These are phyloP conservation scores for Dicyrtomina minuta DNA, from an alignment of 2,888 invertebrate species.

Conservation along the genomic window DNA sequence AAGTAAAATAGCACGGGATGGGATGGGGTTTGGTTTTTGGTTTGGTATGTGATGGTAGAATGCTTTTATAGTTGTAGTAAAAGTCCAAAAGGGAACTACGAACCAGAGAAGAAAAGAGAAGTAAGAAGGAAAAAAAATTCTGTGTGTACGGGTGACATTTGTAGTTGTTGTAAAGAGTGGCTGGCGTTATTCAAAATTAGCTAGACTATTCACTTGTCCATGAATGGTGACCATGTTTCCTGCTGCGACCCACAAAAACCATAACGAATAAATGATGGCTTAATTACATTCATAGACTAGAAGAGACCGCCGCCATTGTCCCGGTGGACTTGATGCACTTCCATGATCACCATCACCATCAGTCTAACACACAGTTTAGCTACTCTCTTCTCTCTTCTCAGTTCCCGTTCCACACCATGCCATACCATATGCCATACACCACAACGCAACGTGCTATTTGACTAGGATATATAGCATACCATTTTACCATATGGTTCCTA, in stretches of 20 bases:
- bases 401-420: not conserved
- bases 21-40: too few relatives aligned
- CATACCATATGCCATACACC: too few relatives aligned
- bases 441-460: too few relatives aligned
- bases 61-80: not conserved
- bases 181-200: conserved; percentile 53
- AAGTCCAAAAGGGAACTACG: conserved; percentile 9
- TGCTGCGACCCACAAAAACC: conserved; percentile 52
- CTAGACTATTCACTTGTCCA: conserved; percentile 44
- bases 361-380: conserved; percentile 7
- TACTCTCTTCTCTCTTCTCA: too few relatives aligned
- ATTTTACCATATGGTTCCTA: too few relatives aligned
- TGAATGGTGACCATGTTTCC: conserved; percentile 34
- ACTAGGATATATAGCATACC: too few relatives aligned
- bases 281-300: conserved; percentile 50
- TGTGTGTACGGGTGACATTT: conserved; percentile 19
- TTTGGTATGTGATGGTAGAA: not conserved
- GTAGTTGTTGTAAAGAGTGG: conserved; percentile 23
- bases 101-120: conserved; percentile 8
- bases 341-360: conserved; percentile 1
- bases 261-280: conserved; percentile 54
- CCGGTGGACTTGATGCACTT: not conserved
- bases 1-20: not conserved
- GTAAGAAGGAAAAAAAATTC: not conserved
- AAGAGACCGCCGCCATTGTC: conserved; percentile 26